phyloP scores from a whole-genome alignment of 1,140 invertebrate genomes.

The Leptoteleia sp. region DNA sequence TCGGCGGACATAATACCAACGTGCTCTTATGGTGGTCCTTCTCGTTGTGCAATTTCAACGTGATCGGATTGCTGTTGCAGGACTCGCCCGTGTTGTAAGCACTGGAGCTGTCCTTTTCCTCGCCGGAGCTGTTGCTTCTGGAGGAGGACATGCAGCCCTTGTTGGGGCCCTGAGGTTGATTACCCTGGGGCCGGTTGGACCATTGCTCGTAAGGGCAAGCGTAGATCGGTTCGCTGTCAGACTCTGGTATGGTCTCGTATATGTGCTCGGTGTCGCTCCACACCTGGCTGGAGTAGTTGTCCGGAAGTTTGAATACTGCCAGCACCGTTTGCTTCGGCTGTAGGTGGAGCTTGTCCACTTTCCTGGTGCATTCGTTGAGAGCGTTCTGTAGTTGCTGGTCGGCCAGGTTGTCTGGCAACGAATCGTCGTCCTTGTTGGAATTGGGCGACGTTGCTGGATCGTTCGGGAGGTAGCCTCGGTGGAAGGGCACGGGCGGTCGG shows the following conservation, averaged over 20 bases:
- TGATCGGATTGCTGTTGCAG: constrained; percentile 87
- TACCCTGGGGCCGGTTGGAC: constrained; percentile 51
- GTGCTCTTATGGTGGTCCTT: constrained; percentile 81
- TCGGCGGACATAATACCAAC: constrained; percentile 78
- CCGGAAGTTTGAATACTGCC: constrained; percentile 69
- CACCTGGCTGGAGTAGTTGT: constrained; percentile 73
- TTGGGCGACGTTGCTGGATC: constrained; percentile 24
- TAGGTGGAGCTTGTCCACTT: constrained; percentile 71
- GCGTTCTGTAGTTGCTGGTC: constrained; percentile 69
- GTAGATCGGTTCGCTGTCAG: constrained; percentile 85
- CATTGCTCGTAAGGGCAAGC: constrained; percentile 84
- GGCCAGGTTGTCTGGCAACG: constrained; percentile 25
- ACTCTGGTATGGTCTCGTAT: constrained; percentile 86
- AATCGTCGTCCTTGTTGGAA: constrained; percentile 30
- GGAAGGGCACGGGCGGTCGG: constrained; percentile 61
- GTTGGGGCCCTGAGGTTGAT: constrained; percentile 32
- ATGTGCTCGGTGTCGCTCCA: constrained; percentile 84
- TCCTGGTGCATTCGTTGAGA: constrained; percentile 74
- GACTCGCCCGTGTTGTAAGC: constrained; percentile 90
- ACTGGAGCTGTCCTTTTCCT: constrained; percentile 86
- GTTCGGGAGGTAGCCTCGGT: constrained; percentile 28
- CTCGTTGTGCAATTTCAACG: constrained; percentile 82
- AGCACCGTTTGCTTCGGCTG: constrained; percentile 61
- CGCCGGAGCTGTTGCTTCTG: constrained; percentile 81
- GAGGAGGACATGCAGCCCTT: constrained; percentile 79